Conservation (phyloP, 2,797 vertebrate genomes). For the Limosa lapponica region DNA sequence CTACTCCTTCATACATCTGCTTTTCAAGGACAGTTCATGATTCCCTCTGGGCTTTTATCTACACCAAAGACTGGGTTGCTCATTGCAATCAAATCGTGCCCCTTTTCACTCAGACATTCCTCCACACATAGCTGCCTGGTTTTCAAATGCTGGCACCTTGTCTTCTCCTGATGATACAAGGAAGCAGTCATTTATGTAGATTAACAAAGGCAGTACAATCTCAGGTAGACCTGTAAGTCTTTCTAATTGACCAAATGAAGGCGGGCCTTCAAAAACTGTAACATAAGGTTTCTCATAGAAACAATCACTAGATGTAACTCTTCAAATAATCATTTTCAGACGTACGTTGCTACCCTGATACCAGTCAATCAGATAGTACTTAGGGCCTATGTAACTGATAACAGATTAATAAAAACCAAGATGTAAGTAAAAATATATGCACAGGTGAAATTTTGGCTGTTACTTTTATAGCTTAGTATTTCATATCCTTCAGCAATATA, state of each 20-base stretch:
- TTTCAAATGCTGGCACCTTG: not conserved
- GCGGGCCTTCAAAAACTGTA: not conserved
- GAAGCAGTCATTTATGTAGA: not conserved
- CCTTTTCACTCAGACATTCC: too few relatives aligned
- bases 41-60: too few relatives aligned
- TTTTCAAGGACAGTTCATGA: too few relatives aligned
- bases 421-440: not conserved
- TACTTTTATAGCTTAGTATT: not conserved
- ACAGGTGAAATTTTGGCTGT: not conserved
- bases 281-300: not conserved
- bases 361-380: not conserved
- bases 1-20: too few relatives aligned
- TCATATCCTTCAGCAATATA: not conserved
- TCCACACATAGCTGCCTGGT: too few relatives aligned
- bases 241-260: not conserved
- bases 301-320: not conserved
- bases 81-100: too few relatives aligned
- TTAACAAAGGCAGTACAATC: not conserved
- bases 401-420: not conserved
- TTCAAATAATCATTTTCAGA: not conserved
- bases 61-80: too few relatives aligned
- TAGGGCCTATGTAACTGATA: not conserved
- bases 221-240: not conserved
- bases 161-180: not conserved
- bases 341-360: not conserved